These are phyloP conservation scores for Zygogramma bicolorata DNA, from an alignment of 2,888 invertebrate species.

Conservation along the genomic window DNA sequence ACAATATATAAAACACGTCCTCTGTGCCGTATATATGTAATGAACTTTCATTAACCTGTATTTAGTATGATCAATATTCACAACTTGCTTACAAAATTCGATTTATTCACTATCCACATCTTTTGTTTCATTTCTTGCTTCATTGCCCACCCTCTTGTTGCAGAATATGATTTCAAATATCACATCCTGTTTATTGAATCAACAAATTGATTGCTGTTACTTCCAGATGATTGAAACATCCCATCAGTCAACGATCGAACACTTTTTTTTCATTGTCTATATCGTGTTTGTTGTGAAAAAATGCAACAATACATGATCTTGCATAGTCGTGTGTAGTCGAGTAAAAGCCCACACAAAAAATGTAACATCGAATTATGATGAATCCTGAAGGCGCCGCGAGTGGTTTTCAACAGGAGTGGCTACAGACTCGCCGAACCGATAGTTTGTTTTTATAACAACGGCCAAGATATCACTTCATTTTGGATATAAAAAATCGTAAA, in stretches of 20 bases:
- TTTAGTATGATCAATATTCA: too few relatives aligned
- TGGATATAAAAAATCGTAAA: too few relatives aligned
- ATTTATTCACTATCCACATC: too few relatives aligned
- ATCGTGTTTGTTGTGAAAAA: conserved; percentile 5
- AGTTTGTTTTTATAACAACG: too few relatives aligned
- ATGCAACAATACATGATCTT: background rate
- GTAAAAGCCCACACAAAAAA: background rate
- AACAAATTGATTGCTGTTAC: background rate
- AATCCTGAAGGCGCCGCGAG: background rate
- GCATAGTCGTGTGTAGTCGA: background rate
- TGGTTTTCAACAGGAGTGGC: background rate
- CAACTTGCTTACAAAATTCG: too few relatives aligned
- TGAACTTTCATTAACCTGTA: too few relatives aligned
- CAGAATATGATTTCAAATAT: background rate
- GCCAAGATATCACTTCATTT: too few relatives aligned
- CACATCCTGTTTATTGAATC: background rate
- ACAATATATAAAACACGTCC: too few relatives aligned
- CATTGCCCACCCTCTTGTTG: background rate
- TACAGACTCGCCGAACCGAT: background rate
- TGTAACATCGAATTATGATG: conserved; percentile 5
- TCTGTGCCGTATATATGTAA: too few relatives aligned
- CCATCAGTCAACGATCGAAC: background rate
- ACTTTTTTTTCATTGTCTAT: background rate
- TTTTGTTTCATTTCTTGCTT: too few relatives aligned
- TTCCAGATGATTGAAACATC: background rate